Evolutionary conservation across 2,797 vertebrate genomes (phyloP).

Genomic region (Takifugu ocellatus): DNA sequence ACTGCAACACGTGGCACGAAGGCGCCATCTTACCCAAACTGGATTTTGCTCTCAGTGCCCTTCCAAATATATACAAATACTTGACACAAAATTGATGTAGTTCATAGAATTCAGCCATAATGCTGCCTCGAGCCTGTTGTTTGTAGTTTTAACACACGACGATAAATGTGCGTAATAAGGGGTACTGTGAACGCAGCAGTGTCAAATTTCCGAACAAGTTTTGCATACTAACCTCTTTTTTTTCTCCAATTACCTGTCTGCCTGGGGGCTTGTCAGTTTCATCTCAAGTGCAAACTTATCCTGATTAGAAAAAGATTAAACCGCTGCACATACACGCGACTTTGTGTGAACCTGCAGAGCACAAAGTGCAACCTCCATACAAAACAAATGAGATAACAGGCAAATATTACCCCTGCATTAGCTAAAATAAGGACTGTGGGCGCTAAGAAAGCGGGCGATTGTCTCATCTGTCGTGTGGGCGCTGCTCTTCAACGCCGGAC

Average conservation of each 20-base stretch:
- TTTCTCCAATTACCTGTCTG: too few species aligned
- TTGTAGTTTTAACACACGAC: too few species aligned
- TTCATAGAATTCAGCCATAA: neutral
- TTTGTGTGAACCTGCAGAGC: constrained; percentile 17
- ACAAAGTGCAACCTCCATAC: constrained; percentile 30
- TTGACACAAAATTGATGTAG: constrained; percentile 5
- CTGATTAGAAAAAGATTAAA: constrained; percentile 25
- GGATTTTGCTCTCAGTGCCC: constrained; percentile 43
- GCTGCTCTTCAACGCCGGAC: constrained; percentile 24
- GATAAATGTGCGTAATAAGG: too few species aligned
- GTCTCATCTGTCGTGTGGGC: constrained; percentile 19
- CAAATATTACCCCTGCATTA: constrained; percentile 27
- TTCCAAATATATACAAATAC: constrained; percentile 11
- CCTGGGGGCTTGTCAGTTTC: too few species aligned
- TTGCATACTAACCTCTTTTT: too few species aligned
- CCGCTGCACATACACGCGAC: constrained; percentile 3
- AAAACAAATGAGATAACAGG: constrained; percentile 19
- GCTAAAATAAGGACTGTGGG: constrained; percentile 16
- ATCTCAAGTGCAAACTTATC: too few species aligned
- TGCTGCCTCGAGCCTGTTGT: too few species aligned
- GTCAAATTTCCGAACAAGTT: too few species aligned
- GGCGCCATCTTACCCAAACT: constrained; percentile 72
- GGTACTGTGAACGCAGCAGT: too few species aligned
- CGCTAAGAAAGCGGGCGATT: constrained; percentile 34
- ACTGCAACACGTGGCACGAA: constrained; percentile 71